Conservation (phyloP, 2,888 invertebrate genomes). For the Petrolisthes manimaculis region DNA sequence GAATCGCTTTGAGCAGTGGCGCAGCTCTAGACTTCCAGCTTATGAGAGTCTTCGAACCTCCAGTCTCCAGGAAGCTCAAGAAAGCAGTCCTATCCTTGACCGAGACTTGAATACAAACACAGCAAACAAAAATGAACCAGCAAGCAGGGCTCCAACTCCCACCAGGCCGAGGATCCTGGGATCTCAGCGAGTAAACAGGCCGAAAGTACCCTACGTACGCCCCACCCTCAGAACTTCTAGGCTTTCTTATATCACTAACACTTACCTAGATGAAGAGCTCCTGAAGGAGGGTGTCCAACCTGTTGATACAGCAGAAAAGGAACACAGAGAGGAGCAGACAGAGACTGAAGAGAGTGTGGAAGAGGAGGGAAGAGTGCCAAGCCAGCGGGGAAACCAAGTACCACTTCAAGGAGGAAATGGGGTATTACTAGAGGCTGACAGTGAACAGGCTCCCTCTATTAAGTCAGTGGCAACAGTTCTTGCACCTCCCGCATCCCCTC, state of each 20-base stretch:
- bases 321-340: not conserved
- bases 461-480: not conserved
- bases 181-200: not conserved
- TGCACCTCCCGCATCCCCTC: not conserved
- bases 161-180: not conserved
- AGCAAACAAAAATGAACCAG: not conserved
- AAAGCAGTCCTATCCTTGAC: not conserved
- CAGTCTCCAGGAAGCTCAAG: not conserved
- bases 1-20: constrained; percentile 51
- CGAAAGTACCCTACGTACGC: not conserved
- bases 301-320: not conserved
- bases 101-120: not conserved
- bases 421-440: not conserved
- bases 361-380: not conserved
- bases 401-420: not conserved
- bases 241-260: constrained; percentile 4
- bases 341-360: not conserved
- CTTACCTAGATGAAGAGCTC: constrained; percentile 40
- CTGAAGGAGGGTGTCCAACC: constrained; percentile 35
- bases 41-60: constrained; percentile 34
- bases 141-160: not conserved
- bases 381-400: not conserved
- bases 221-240: constrained; percentile 42
- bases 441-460: constrained; percentile 16
- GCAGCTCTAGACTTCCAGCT: constrained; percentile 36